Evolutionary conservation across 2,113 vertebrate genomes (phyloP).

Genomic region (Sinosuthora webbiana): DNA sequence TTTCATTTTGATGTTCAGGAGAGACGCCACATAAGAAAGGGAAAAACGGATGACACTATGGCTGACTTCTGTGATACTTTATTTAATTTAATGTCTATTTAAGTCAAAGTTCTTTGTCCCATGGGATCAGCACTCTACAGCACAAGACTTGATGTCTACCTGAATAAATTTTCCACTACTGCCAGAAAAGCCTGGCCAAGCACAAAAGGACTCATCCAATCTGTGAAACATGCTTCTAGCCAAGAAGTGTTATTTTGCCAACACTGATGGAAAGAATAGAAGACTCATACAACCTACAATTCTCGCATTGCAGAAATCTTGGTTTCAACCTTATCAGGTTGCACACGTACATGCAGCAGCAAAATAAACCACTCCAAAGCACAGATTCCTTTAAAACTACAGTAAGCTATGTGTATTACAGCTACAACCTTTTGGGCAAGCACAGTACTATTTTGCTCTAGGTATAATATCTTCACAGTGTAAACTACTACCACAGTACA

Average conservation of each 20-base stretch:
- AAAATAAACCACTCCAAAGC: not conserved
- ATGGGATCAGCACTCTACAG: not conserved
- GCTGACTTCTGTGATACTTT: not conserved
- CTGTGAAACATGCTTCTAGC: not conserved
- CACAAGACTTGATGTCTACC: not conserved
- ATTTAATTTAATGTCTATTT: not conserved
- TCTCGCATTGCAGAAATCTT: not conserved
- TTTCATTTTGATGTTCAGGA: not conserved
- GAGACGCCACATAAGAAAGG: not conserved
- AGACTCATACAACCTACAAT: not conserved
- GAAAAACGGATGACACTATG: fast-evolving
- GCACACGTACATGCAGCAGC: not conserved
- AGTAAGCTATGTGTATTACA: fast-evolving
- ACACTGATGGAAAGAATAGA: fast-evolving
- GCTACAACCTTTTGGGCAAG: not conserved
- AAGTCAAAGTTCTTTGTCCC: not conserved
- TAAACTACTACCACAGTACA: not conserved
- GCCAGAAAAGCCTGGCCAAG: not conserved
- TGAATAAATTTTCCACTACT: not conserved
- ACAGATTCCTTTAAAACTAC: not conserved
- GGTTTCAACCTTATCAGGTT: not conserved
- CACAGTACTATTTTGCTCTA: not conserved
- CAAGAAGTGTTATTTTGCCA: not conserved
- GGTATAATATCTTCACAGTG: not conserved
- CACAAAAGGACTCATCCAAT: not conserved